Conservation (phyloP, 2,888 invertebrate genomes). For the Argynnis bischoffii region DNA sequence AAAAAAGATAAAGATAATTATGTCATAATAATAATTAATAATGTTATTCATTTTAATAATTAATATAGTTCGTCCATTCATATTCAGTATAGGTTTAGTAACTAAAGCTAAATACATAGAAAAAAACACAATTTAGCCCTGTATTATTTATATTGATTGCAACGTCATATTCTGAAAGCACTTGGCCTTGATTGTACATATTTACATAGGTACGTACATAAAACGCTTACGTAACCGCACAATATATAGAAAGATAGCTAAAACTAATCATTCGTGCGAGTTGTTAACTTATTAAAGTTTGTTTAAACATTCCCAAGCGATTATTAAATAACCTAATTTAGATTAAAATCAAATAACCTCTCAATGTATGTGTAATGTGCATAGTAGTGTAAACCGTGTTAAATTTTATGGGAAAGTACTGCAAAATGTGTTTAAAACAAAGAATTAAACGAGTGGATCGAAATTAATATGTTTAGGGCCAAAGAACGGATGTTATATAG, state of each 20-base stretch:
- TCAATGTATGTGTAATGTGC: slow-evolving; percentile 47
- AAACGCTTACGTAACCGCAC: slow-evolving; percentile 70
- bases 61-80: neutral
- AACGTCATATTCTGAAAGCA: slow-evolving; percentile 55
- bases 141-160: slow-evolving; percentile 41
- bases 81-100: neutral
- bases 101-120: slow-evolving; percentile 28
- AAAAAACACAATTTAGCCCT: slow-evolving; percentile 34
- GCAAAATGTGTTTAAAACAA: slow-evolving; percentile 76
- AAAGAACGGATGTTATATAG: slow-evolving; percentile 78
- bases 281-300: slow-evolving; percentile 57
- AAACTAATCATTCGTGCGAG: slow-evolving; percentile 52
- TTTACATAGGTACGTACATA: slow-evolving; percentile 51
- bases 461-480: slow-evolving; percentile 77
- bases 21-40: neutral
- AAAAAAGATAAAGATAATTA: slow-evolving; percentile 2
- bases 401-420: slow-evolving; percentile 59
- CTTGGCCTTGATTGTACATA: slow-evolving; percentile 68
- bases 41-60: neutral
- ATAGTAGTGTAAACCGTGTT: slow-evolving; percentile 60
- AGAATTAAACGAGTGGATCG: slow-evolving; percentile 68
- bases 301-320: slow-evolving; percentile 37
- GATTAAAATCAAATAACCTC: slow-evolving; percentile 58
- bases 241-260: slow-evolving; percentile 58
- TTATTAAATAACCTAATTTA: slow-evolving; percentile 44